Conservation (phyloP, 2,888 invertebrate species). For the Eurytoma adleriae region DNA sequence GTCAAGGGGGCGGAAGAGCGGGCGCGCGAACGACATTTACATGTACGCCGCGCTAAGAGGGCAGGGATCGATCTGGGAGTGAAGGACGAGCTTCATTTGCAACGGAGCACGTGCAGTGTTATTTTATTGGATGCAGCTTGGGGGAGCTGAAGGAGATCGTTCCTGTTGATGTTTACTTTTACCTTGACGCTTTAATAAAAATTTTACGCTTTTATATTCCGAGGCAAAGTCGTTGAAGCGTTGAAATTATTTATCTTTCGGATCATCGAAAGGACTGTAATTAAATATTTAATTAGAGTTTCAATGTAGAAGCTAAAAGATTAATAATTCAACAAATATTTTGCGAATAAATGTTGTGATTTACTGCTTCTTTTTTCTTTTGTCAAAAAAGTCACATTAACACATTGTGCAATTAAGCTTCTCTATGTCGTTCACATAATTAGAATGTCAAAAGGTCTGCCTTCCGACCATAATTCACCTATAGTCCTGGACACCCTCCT, state of each 20-base stretch:
- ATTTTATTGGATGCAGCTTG: neutral
- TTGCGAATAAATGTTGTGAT: neutral
- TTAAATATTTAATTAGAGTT: no score
- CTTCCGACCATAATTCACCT: neutral
- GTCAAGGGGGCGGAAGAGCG: neutral
- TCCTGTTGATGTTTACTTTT: conserved; percentile 12
- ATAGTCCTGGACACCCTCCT: neutral
- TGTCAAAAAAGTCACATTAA: neutral
- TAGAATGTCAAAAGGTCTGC: neutral
- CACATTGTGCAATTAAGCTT: neutral
- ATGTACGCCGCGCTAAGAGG: no score
- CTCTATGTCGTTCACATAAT: neutral
- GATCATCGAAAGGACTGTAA: no score
- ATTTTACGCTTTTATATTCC: no score
- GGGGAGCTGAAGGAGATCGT: neutral
- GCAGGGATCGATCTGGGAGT: no score
- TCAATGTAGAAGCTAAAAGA: no score
- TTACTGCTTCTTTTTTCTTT: neutral
- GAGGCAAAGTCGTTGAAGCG: no score
- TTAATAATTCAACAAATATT: no score
- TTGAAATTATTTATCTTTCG: no score
- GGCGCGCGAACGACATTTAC: neutral
- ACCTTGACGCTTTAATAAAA: neutral
- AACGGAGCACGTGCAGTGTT: no score
- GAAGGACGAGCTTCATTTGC: no score